Evolutionary conservation across 1,140 invertebrate genomes (phyloP).

Genomic region (Lordiphosa stackelbergi): DNA sequence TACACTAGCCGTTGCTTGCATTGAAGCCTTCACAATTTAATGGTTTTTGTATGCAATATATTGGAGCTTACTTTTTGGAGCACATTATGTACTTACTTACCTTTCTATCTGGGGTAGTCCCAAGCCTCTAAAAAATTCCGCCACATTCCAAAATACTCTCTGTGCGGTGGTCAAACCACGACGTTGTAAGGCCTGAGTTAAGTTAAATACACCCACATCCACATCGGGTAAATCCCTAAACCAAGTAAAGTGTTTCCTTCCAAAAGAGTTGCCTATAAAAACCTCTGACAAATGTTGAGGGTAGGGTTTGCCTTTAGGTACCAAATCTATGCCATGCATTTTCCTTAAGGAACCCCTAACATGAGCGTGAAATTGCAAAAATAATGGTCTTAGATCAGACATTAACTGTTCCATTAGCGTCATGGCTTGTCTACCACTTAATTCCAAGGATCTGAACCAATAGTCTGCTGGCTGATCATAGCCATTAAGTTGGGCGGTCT

Average conservation of each 20-base stretch:
- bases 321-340: conserved; percentile 47
- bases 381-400: conserved; percentile 45
- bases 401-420: conserved; percentile 43
- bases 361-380: conserved; percentile 70
- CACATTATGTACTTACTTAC: conserved; percentile 18
- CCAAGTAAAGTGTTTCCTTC: conserved; percentile 32
- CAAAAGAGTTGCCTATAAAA: conserved; percentile 63
- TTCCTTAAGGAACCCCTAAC: conserved; percentile 52
- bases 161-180: conserved; percentile 48
- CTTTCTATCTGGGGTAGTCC: conserved; percentile 52
- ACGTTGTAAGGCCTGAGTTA: conserved; percentile 51
- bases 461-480: conserved; percentile 49
- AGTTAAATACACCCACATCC: conserved; percentile 36
- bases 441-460: conserved; percentile 60
- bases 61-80: no score
- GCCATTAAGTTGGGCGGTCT: conserved; percentile 61
- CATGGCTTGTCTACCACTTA: conserved; percentile 28
- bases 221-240: conserved; percentile 55
- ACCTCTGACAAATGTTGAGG: conserved; percentile 67
- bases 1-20: no score
- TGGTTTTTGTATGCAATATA: no score
- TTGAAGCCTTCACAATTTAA: no score
- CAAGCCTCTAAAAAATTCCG: conserved; percentile 55
- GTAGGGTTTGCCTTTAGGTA: conserved; percentile 46
- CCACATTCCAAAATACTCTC: conserved; percentile 65